Evolutionary conservation across 2,113 vertebrate genomes (phyloP).

Genomic region (Petrocephalus microphthalmus): DNA sequence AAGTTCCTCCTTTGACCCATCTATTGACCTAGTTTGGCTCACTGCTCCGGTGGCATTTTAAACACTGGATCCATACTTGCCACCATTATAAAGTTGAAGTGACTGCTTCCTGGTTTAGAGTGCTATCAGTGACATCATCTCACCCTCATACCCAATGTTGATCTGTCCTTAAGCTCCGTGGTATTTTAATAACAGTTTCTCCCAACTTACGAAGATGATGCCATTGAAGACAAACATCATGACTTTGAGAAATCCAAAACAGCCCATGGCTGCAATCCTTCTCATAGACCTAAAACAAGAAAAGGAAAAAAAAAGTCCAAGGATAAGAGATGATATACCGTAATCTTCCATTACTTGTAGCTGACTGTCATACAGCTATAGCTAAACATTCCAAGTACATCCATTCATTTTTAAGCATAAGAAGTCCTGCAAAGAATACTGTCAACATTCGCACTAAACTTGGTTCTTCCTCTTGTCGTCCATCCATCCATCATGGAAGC

Average conservation of each 20-base stretch:
- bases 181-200: neutral
- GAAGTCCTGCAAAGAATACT: neutral
- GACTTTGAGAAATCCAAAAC: conserved; percentile 47
- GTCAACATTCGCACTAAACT: neutral
- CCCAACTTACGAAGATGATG: conserved; percentile 53
- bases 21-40: neutral
- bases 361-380: neutral
- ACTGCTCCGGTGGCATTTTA: neutral
- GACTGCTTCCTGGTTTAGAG: neutral
- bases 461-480: neutral
- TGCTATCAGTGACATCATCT: neutral
- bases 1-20: neutral
- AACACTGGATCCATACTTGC: neutral
- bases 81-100: neutral
- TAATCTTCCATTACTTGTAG: neutral
- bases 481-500: neutral
- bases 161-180: neutral
- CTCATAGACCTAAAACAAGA: conserved; percentile 2
- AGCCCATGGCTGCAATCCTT: conserved; percentile 39
- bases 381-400: neutral
- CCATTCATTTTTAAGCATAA: neutral
- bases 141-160: neutral
- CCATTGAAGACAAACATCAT: conserved; percentile 57
- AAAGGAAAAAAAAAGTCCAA: neutral
- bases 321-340: neutral